These are phyloP conservation scores for Oopsacas minuta DNA, from an alignment of 37 sponge, comb jelly and placozoan species.

Conservation along the genomic window DNA sequence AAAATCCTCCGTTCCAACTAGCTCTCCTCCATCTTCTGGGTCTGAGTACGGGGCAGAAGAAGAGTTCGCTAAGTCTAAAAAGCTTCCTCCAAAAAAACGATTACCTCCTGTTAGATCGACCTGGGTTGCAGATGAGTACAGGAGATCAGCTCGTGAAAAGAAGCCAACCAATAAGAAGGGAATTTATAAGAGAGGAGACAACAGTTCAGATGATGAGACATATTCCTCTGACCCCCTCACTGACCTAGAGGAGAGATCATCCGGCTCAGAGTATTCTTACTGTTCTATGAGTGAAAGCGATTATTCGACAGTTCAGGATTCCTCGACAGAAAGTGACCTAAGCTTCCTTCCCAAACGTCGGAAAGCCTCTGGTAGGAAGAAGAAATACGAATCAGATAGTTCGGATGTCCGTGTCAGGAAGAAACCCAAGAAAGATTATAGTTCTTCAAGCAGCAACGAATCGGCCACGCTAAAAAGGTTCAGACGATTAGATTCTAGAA, in stretches of 20 bases:
- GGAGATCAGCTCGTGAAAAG: background rate
- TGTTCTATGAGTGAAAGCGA: background rate
- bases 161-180: background rate
- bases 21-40: background rate
- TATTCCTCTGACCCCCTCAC: background rate
- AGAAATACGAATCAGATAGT: background rate
- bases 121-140: background rate
- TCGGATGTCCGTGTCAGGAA: background rate
- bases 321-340: background rate
- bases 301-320: background rate
- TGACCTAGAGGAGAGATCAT: background rate
- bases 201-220: constrained; percentile 1
- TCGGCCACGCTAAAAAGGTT: background rate
- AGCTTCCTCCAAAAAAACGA: background rate
- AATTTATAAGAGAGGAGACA: background rate
- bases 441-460: background rate
- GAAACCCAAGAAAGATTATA: background rate
- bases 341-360: background rate
- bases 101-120: background rate
- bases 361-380: background rate
- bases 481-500: background rate
- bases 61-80: background rate
- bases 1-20: background rate
- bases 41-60: background rate
- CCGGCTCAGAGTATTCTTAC: background rate